Percentiles rank a stretch among this genome's conserved stretches.
phyloP scores from a whole-genome alignment of 2,113 vertebrate species.

The Paraplagusia blochii region DNA sequence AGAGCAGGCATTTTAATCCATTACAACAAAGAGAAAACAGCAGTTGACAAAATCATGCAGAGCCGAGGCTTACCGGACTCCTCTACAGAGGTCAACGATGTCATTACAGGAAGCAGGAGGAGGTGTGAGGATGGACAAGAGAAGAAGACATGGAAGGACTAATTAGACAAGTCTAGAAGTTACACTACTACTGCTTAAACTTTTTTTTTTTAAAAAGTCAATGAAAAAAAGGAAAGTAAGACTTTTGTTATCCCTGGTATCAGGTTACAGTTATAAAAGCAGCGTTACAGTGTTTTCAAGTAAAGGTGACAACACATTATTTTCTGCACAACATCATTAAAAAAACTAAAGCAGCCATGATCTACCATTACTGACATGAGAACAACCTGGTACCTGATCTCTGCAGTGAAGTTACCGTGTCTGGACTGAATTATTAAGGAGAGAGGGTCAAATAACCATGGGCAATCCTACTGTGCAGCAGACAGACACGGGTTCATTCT shows the following conservation, averaged over 20 bases:
- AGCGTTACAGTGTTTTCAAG: no score
- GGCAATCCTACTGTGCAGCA: slow-evolving; percentile 34
- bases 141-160: slow-evolving; percentile 1
- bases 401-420: slow-evolving; percentile 12
- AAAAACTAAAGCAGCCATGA: not conserved
- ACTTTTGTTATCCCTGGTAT: no score
- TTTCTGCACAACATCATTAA: not conserved
- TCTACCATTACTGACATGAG: slow-evolving; percentile 10
- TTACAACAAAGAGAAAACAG: not conserved
- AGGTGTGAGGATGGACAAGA: slow-evolving; percentile 11
- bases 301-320: no score
- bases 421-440: slow-evolving; percentile 70
- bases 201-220: no score
- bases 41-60: slow-evolving; percentile 18
- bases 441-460: slow-evolving; percentile 57
- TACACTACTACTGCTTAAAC: slow-evolving; percentile 11
- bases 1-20: not conserved
- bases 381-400: slow-evolving; percentile 32
- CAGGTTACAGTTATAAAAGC: no score
- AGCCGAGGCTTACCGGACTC: slow-evolving; percentile 90
- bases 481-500: slow-evolving; percentile 44
- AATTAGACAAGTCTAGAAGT: slow-evolving; percentile 4
- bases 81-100: slow-evolving; percentile 81
- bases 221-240: no score
- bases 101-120: slow-evolving; percentile 43